Percentiles rank a stretch among this genome's conserved stretches.
Evolutionary conservation across 2,888 invertebrate genomes (phyloP).

Genomic region (Erannis defoliaria): DNA sequence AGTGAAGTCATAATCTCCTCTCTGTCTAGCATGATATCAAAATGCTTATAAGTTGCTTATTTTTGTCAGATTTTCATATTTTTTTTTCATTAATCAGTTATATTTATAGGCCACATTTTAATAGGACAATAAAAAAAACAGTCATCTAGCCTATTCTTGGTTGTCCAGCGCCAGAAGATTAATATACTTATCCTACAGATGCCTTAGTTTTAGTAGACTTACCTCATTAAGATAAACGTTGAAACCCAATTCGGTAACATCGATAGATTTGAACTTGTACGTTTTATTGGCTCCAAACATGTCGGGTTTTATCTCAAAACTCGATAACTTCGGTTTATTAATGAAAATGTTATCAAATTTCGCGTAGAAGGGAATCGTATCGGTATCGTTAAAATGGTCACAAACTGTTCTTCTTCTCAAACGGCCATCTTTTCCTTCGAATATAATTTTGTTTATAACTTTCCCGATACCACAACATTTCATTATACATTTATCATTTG

Average conservation of each 20-base stretch:
- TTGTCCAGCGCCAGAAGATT: no score
- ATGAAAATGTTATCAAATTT: not conserved
- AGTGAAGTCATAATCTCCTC: no score
- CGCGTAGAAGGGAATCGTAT: not conserved
- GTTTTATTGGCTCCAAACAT: not conserved
- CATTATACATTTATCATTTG: slow-evolving; percentile 4
- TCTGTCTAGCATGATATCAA: no score
- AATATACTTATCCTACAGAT: no score
- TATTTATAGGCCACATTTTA: no score
- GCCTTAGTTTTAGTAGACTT: no score
- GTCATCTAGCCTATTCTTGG: no score
- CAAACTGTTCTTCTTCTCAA: not conserved
- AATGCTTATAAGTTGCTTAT: no score
- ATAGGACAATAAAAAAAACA: no score
- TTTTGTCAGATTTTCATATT: no score
- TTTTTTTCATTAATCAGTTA: no score
- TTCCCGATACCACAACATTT: slow-evolving; percentile 3
- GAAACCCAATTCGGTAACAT: not conserved
- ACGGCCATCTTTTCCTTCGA: not conserved
- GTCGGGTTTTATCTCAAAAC: not conserved
- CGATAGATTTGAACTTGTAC: not conserved
- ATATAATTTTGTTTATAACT: not conserved
- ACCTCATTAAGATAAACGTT: slow-evolving; percentile 1
- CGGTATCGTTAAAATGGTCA: not conserved
- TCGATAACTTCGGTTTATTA: slow-evolving; percentile 1